phyloP scores from a whole-genome alignment of 1,140 invertebrate genomes.

The Leptinotarsa texana region DNA sequence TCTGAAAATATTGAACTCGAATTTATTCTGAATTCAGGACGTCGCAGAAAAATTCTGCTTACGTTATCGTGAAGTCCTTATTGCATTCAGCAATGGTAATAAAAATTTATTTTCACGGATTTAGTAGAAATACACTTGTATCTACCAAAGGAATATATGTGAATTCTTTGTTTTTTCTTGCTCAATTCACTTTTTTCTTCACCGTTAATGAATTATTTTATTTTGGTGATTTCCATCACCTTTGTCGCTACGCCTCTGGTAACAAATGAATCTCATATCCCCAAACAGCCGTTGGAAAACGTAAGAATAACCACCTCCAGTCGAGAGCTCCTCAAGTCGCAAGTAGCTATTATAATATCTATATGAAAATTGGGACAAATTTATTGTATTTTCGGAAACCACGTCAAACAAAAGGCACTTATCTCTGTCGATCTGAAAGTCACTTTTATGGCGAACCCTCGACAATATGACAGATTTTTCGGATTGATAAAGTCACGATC shows the following conservation, averaged over 20 bases:
- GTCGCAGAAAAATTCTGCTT: too few relatives aligned
- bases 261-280: conserved; percentile 5
- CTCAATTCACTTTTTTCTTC: too few relatives aligned
- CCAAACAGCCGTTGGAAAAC: conserved; percentile 36
- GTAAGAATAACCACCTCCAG: conserved; percentile 39
- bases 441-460: conserved; percentile 36
- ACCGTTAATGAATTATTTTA: too few relatives aligned
- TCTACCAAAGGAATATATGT: too few relatives aligned
- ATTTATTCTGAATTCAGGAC: too few relatives aligned
- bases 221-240: too few relatives aligned
- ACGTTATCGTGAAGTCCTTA: too few relatives aligned
- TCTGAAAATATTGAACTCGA: too few relatives aligned
- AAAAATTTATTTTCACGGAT: too few relatives aligned
- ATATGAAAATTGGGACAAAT: conserved; percentile 44
- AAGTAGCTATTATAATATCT: conserved; percentile 42
- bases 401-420: conserved; percentile 28
- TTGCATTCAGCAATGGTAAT: too few relatives aligned
- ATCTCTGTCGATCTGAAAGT: conserved; percentile 36
- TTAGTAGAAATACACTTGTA: too few relatives aligned
- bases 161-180: too few relatives aligned
- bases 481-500: conserved; percentile 32
- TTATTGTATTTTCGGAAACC: conserved; percentile 42
- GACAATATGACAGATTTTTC: conserved; percentile 30
- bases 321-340: conserved; percentile 29
- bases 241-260: background rate